Conservation (phyloP, 2,113 vertebrate genomes). For the Mandrillus leucophaeus region DNA sequence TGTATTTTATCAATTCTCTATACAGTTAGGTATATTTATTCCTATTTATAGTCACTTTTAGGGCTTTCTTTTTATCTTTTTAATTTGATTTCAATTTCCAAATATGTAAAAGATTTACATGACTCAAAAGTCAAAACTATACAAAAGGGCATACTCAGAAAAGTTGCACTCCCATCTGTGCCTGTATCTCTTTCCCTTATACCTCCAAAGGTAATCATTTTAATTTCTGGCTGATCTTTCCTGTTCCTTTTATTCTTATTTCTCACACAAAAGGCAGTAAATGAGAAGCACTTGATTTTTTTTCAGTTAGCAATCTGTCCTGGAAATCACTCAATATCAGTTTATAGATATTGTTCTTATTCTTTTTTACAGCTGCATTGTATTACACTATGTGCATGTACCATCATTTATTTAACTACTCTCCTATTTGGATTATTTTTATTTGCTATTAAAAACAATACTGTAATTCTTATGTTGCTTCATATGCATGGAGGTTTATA, state of each 20-base stretch:
- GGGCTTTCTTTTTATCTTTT: neutral
- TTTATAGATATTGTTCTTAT: neutral
- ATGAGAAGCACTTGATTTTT: constrained; percentile 3
- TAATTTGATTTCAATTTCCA: constrained; percentile 33
- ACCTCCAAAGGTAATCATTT: neutral
- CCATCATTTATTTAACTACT: neutral
- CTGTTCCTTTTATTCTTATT: neutral
- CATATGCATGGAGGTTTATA: neutral
- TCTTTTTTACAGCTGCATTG: neutral
- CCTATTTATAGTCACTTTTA: neutral
- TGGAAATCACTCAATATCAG: neutral
- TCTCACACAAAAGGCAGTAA: neutral
- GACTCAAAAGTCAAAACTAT: constrained; percentile 1
- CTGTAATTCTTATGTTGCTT: constrained; percentile 18
- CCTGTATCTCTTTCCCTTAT: neutral
- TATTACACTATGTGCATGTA: neutral
- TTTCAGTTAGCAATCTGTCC: neutral
- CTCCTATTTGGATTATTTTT: neutral
- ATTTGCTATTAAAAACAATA: constrained; percentile 36
- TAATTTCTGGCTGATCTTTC: neutral
- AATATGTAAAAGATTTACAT: neutral
- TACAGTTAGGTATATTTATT: neutral
- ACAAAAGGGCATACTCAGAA: neutral
- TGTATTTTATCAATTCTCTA: neutral
- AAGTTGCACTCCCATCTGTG: neutral